phyloP scores from a whole-genome alignment of 2,113 vertebrate genomes.

The Piaya cayana region DNA sequence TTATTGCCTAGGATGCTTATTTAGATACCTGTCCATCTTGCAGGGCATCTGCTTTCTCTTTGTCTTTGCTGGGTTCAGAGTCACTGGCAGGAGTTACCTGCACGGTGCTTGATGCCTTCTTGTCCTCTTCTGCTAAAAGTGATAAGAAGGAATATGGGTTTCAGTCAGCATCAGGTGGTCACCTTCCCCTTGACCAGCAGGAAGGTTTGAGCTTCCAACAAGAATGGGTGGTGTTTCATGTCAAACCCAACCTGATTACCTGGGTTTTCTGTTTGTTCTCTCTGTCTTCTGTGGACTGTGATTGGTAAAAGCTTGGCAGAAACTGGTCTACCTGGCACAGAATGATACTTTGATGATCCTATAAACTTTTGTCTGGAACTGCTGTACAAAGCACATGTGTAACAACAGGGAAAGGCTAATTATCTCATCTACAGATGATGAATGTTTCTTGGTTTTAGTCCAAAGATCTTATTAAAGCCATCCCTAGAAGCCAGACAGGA shows the following conservation, averaged over 20 bases:
- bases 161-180: not conserved
- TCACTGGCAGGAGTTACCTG: constrained; percentile 56
- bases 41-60: constrained; percentile 11
- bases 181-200: not conserved
- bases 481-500: not conserved
- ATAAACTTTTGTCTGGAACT: not conserved
- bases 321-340: not conserved
- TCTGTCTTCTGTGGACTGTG: not conserved
- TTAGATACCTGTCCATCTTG: constrained; percentile 65
- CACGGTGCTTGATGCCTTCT: constrained; percentile 31
- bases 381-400: accelerated
- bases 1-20: not conserved
- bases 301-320: not conserved
- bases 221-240: not conserved
- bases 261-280: not conserved
- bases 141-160: not conserved
- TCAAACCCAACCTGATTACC: not conserved
- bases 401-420: not conserved
- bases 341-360: not conserved
- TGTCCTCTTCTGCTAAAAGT: constrained; percentile 23
- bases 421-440: not conserved
- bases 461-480: not conserved
- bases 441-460: not conserved
- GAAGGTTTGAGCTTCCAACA: not conserved
- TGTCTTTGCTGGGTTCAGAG: constrained; percentile 42